These are phyloP conservation scores for Morinoia aosen DNA, from an alignment of 2,888 invertebrate genomes.

Conservation along the genomic window DNA sequence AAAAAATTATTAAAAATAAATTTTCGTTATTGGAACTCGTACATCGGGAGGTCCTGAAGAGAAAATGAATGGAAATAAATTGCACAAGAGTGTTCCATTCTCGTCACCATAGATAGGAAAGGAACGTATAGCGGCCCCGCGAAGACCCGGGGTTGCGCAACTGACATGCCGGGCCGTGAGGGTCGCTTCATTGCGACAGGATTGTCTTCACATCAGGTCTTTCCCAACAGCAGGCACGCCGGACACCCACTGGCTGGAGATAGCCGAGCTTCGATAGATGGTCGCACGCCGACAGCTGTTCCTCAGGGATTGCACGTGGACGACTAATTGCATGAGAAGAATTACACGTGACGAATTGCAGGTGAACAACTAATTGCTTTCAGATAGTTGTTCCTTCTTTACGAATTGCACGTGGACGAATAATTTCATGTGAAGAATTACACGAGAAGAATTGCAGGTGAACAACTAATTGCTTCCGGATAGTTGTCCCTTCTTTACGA, in stretches of 20 bases:
- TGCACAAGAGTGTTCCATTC: background rate
- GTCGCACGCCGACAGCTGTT: background rate
- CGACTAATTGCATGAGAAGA: background rate
- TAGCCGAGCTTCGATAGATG: background rate
- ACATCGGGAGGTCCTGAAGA: background rate
- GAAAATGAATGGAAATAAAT: no score
- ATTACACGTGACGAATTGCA: background rate
- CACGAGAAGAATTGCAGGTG: no score
- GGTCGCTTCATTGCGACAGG: background rate
- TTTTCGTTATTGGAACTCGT: background rate
- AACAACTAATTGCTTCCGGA: no score
- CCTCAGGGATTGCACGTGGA: background rate
- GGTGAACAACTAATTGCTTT: background rate
- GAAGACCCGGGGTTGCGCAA: no score
- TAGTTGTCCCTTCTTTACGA: no score
- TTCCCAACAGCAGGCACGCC: background rate
- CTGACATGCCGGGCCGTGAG: no score
- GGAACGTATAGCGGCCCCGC: background rate
- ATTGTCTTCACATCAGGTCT: background rate
- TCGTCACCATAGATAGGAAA: background rate
- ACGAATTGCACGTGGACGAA: no score
- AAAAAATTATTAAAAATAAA: no score
- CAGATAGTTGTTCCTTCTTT: no score
- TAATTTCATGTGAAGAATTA: no score
- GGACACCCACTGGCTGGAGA: background rate